phyloP scores from a whole-genome alignment of 2,797 vertebrate species.

The Poeciliopsis infans region DNA sequence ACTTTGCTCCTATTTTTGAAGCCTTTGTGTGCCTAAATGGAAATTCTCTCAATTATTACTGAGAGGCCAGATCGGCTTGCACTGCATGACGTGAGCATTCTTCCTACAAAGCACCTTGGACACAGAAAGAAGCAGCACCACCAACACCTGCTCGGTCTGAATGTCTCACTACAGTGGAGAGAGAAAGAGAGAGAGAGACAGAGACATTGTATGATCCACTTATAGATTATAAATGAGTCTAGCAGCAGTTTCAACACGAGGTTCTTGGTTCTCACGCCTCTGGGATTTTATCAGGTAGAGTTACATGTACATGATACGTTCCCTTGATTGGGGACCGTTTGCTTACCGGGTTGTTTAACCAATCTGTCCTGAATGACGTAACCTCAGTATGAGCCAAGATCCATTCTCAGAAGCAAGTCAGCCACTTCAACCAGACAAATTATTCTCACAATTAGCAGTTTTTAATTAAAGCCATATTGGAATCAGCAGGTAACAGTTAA shows the following conservation, averaged over 20 bases:
- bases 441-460: not conserved
- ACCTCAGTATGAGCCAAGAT: slow-evolving; percentile 20
- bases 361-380: slow-evolving; percentile 56
- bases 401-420: slow-evolving; percentile 8
- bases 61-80: slow-evolving; percentile 81
- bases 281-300: slow-evolving; percentile 56
- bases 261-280: slow-evolving; percentile 57
- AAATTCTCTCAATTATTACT: slow-evolving; percentile 88
- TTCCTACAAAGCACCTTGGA: slow-evolving; percentile 63
- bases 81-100: slow-evolving; percentile 63
- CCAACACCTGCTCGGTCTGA: slow-evolving; percentile 24
- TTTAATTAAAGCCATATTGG: not conserved
- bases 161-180: slow-evolving; percentile 41
- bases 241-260: slow-evolving; percentile 47
- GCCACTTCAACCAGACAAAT: not conserved
- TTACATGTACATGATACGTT: slow-evolving; percentile 64
- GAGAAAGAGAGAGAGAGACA: slow-evolving; percentile 24
- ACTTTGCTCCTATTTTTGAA: slow-evolving; percentile 53
- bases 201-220: slow-evolving; percentile 23
- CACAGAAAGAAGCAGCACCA: slow-evolving; percentile 34
- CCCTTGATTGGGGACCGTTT: slow-evolving; percentile 64
- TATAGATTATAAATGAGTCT: slow-evolving; percentile 59
- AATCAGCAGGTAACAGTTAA: not conserved
- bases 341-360: slow-evolving; percentile 60
- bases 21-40: slow-evolving; percentile 76